Conservation (phyloP, 2,888 invertebrate genomes). For the Pediacus dermestoides region DNA sequence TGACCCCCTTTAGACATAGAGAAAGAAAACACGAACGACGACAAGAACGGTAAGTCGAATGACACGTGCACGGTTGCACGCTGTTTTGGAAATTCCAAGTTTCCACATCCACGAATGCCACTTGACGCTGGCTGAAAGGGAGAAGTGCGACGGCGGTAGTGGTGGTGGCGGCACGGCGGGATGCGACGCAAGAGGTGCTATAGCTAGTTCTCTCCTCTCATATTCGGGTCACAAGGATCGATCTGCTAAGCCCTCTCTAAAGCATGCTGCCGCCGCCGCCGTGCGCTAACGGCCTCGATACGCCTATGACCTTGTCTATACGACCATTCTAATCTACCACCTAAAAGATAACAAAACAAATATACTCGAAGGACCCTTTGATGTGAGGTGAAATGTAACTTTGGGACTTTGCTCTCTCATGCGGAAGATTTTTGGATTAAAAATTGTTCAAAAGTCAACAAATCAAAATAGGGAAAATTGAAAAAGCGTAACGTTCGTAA, state of each 20-base stretch:
- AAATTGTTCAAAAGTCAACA: too few relatives aligned
- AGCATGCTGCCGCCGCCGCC: conserved; percentile 9
- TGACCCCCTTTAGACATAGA: conserved; percentile 7
- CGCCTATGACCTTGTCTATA: conserved; percentile 7
- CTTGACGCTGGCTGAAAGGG: conserved; percentile 17
- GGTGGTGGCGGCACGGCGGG: conserved; percentile 8
- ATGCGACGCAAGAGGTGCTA: conserved; percentile 13
- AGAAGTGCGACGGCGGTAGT: conserved; percentile 5
- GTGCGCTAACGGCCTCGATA: conserved; percentile 6
- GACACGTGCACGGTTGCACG: conserved; percentile 17
- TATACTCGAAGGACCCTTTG: not conserved
- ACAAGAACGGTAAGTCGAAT: conserved; percentile 3
- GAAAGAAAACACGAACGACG: not conserved
- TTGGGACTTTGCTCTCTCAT: too few relatives aligned
- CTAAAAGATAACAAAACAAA: too few relatives aligned
- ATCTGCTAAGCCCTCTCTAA: conserved; percentile 17
- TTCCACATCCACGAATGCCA: conserved; percentile 18
- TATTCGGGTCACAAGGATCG: conserved; percentile 30
- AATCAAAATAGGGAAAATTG: too few relatives aligned
- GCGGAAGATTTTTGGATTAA: too few relatives aligned
- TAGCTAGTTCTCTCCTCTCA: conserved; percentile 21
- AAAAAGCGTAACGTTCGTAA: too few relatives aligned
- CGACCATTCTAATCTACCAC: too few relatives aligned
- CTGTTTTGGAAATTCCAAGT: conserved; percentile 17
- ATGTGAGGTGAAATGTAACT: not conserved